Evolutionary conservation across 2,113 vertebrate species (phyloP), one percentile per base, ranked within the genome.

Genomic region (Cheilinus undulatus): DNA sequence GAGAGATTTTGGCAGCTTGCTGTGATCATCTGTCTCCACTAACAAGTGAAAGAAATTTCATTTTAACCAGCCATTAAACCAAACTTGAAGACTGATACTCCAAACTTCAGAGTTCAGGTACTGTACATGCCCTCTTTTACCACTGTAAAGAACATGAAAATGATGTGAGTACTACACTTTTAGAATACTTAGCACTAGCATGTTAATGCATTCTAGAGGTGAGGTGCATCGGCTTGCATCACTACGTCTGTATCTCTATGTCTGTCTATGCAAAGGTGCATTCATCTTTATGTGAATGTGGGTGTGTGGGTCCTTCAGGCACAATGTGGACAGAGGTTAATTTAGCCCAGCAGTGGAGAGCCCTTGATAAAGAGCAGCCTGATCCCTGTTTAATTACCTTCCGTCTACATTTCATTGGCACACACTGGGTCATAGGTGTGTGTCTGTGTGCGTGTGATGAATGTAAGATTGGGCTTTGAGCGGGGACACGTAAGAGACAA

Each of bases 321-420:
- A 42, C 40, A 36, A 32, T 74, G 52, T 78, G 80, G 81, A 62
- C 80, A 85, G 87, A 90, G 89, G 91, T 92, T 92, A 90, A 91
- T 92, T 92, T 87, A 80, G 82, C 85, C 79, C 84, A 80, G 89
- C 87, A 87, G 86, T 90, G 89, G 86, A 89, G 85, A 91, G 88
- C 88, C 84, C 91, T 91, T 90, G 86, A 91, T 92, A 87, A 92
- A 92, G 89, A 91, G 84, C 86, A 88, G 85, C 79, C 89, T 88
- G 86, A 92, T 91, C 91, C 91, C 86, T 87, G 88, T 92, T 92
- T 92, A 92, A 91, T 92, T 92, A 89, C 85, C 91, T 92, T 87
- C 76, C 76, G 61, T 90, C 88, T 87, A 65, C 80, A 77, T 89
- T 85, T 89, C 86, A 80, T 73, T 28, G 69, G 71, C 79, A 73